Evolutionary conservation across 2,113 vertebrate species (phyloP).

Genomic region (Melanostigma gelatinosum): DNA sequence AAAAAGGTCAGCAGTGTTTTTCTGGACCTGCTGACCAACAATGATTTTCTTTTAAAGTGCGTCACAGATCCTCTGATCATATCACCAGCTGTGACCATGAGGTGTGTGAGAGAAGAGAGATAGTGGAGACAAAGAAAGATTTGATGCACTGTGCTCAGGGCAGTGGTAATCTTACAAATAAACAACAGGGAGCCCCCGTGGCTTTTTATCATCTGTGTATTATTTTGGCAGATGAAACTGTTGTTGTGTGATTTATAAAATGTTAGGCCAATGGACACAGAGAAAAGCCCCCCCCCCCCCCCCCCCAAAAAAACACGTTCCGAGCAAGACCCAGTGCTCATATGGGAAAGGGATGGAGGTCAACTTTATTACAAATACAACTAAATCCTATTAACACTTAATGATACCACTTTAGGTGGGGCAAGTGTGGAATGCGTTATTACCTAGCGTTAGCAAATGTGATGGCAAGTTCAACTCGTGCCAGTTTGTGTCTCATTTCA

Average conservation of each 20-base stretch:
- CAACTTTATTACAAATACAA: not conserved
- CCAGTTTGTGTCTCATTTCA: not conserved
- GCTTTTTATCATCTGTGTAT: not conserved
- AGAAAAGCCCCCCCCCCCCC: too few species aligned
- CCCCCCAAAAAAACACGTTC: not conserved
- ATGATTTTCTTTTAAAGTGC: constrained; percentile 10
- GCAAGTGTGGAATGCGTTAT: not conserved
- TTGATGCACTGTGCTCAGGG: constrained; percentile 1
- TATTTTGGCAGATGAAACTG: not conserved
- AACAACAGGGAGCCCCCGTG: not conserved
- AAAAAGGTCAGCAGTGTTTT: constrained; percentile 49
- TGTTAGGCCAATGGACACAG: not conserved
- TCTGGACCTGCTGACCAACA: constrained; percentile 7
- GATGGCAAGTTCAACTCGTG: not conserved
- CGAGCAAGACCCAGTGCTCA: not conserved
- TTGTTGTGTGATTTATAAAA: not conserved
- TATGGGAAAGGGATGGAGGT: not conserved
- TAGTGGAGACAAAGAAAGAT: not conserved
- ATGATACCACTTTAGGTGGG: not conserved
- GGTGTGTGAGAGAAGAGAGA: not conserved
- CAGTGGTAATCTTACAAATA: not conserved
- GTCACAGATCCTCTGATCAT: constrained; percentile 26
- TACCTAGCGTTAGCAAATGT: not conserved
- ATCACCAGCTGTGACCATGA: constrained; percentile 16
- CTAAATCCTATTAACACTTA: not conserved